Percentiles rank a stretch among this genome's conserved stretches.
Conservation (phyloP, 2,888 invertebrate species). For the Drosophila hamatofila region DNA sequence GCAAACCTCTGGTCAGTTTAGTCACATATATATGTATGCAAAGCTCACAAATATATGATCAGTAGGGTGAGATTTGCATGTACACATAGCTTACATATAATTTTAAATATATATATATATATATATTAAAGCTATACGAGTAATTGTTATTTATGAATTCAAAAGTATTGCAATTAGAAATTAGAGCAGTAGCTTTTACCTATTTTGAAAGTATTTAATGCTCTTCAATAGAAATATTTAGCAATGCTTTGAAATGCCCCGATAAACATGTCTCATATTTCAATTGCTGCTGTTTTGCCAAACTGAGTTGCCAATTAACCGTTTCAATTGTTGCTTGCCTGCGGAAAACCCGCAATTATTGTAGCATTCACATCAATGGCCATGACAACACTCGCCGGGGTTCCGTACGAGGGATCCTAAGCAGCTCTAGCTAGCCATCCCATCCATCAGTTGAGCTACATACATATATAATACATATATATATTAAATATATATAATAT, state of each 20-base stretch:
- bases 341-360: slow-evolving; percentile 49
- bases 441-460: slow-evolving; percentile 25
- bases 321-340: slow-evolving; percentile 54
- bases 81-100: no score
- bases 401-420: slow-evolving; percentile 11
- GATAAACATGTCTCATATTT: background rate
- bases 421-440: slow-evolving; percentile 8
- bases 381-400: slow-evolving; percentile 36
- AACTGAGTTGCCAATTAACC: slow-evolving; percentile 55
- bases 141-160: no score
- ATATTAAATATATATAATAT: background rate
- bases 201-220: background rate
- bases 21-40: no score
- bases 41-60: no score
- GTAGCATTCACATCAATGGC: slow-evolving; percentile 25
- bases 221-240: background rate
- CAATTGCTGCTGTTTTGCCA: slow-evolving; percentile 42
- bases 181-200: no score
- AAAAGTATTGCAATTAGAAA: no score
- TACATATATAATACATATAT: background rate
- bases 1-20: no score
- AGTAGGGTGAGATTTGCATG: no score
- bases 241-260: no score
- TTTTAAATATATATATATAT: no score
- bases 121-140: no score